Percentiles rank a stretch among this genome's conserved stretches.
These are phyloP conservation scores for Chanos chanos DNA, from an alignment of 2,797 vertebrate species.

Conservation along the genomic window DNA sequence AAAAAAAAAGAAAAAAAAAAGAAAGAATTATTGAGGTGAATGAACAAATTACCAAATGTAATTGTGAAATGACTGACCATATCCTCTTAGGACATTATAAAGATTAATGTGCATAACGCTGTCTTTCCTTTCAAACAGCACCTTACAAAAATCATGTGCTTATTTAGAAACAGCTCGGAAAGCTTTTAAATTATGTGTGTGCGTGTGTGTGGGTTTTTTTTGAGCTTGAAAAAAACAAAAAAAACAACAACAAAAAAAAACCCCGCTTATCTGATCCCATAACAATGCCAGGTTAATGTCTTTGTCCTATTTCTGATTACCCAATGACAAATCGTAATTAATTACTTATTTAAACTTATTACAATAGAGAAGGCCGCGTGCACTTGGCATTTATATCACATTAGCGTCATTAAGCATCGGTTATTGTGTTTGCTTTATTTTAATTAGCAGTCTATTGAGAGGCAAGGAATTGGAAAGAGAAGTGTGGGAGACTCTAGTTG, in stretches of 20 bases:
- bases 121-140: no score
- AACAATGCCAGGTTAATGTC: conserved; percentile 43
- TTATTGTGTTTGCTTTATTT: conserved; percentile 53
- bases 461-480: conserved; percentile 12
- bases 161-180: no score
- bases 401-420: conserved; percentile 44
- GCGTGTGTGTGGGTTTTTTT: no score
- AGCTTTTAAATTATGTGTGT: no score
- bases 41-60: background rate
- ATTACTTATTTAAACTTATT: conserved; percentile 46
- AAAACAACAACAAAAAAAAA: conserved; percentile 15
- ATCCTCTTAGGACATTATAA: no score
- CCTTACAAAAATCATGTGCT: no score
- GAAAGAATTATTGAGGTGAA: conserved; percentile 3
- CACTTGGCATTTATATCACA: conserved; percentile 34
- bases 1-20: conserved; percentile 15
- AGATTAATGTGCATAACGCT: no score
- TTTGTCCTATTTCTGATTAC: conserved; percentile 41
- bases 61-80: no score
- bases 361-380: conserved; percentile 28
- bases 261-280: conserved; percentile 32
- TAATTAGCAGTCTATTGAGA: conserved; percentile 47
- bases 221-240: no score
- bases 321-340: conserved; percentile 50
- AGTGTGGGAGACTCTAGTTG: conserved; percentile 21